Conservation (phyloP, 2,888 invertebrate species). For the Fabriciana adippe region DNA sequence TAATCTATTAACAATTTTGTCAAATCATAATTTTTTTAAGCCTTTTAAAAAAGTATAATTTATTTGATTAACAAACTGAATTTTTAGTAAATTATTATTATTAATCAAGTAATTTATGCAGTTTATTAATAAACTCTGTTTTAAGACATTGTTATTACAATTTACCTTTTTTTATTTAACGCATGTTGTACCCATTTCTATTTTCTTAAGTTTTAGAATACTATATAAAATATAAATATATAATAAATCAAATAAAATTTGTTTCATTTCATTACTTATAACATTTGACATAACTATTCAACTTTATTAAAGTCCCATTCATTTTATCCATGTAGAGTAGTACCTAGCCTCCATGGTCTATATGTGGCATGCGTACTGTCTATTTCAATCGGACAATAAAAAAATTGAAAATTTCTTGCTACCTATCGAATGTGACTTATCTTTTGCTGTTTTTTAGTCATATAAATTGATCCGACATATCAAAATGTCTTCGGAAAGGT, state of each 20-base stretch:
- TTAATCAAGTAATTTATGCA: no score
- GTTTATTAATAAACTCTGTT: neutral
- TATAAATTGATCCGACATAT: conserved; percentile 34
- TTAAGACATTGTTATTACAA: conserved; percentile 5
- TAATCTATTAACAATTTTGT: no score
- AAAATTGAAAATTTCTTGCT: neutral
- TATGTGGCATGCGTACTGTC: neutral
- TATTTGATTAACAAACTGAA: no score
- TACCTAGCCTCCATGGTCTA: neutral
- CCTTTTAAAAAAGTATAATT: no score
- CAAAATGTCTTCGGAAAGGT: conserved; percentile 51
- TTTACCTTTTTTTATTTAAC: neutral
- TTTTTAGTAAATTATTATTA: no score
- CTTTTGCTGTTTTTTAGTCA: neutral
- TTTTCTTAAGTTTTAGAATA: conserved; percentile 7
- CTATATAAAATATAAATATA: conserved; percentile 3
- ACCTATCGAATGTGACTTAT: neutral
- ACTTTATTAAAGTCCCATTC: neutral
- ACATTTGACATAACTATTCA: neutral
- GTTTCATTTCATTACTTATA: conserved; percentile 5
- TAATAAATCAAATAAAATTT: neutral
- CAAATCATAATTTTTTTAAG: no score
- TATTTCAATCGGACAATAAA: no score
- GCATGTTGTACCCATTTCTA: conserved; percentile 2
- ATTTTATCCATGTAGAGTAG: no score